A percentile compares a stretch with the other conserved stretches of the same genome.
These are phyloP conservation scores for Pteria penguin DNA, from an alignment of 2,888 invertebrate species.

Conservation along the genomic window DNA sequence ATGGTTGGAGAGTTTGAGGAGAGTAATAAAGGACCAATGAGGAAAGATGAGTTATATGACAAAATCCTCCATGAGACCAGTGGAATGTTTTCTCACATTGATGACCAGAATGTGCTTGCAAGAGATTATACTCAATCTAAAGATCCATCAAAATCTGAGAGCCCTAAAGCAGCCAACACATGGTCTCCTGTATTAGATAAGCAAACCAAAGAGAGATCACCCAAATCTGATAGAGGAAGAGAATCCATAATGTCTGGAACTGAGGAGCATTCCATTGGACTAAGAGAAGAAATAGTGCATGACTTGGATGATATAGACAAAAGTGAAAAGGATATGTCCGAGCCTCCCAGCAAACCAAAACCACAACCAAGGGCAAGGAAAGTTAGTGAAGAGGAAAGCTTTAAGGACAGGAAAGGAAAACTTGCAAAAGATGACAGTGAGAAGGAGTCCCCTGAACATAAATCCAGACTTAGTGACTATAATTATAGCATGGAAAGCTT, in stretches of 20 bases:
- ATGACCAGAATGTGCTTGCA: conserved; percentile 41
- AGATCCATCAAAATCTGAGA: neutral
- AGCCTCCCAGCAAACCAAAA: conserved; percentile 21
- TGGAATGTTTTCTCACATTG: conserved; percentile 57
- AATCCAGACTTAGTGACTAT: conserved; percentile 60
- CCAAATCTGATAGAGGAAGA: neutral
- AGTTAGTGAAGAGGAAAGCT: conserved; percentile 10
- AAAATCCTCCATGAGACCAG: conserved; percentile 64
- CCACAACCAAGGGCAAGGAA: conserved; percentile 30
- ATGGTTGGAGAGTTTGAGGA: conserved; percentile 54
- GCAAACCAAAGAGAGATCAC: neutral
- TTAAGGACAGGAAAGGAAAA: conserved; percentile 5
- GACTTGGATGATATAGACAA: conserved; percentile 32
- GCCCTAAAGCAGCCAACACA: neutral
- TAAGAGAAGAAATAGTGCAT: conserved; percentile 31
- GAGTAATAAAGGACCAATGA: conserved; percentile 45
- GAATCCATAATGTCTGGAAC: neutral
- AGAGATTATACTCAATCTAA: conserved; percentile 33
- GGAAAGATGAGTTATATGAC: conserved; percentile 67
- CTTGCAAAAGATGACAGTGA: conserved; percentile 10
- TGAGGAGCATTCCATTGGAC: conserved; percentile 18
- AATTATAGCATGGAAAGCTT: conserved; percentile 72
- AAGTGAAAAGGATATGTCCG: conserved; percentile 26
- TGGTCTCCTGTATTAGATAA: neutral
- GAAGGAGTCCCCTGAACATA: conserved; percentile 49